Base-by-base conservation (phyloP, 2,888 invertebrate species). In the Pemphredon lugubris region DNA sequence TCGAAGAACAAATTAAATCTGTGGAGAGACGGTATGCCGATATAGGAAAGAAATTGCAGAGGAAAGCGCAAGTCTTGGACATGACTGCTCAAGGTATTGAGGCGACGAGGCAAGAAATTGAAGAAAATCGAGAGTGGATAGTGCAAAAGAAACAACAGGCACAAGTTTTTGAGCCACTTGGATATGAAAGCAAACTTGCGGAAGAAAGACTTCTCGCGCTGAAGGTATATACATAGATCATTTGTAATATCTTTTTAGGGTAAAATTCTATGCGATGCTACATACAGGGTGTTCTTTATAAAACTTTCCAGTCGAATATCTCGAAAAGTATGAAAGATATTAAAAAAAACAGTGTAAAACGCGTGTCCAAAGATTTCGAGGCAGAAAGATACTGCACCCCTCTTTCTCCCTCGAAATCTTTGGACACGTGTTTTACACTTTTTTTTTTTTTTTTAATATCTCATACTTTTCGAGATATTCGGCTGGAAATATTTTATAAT, bases 1-100 rank as follows among this genome's bases (percentile, higher is more conserved):
- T 97, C 1, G 96, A 97, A 87, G 97, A 97, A 88, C 96, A 96
- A 90, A 92, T 96, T 88, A 96, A 96, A 87, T 94, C 95, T 0
- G 92, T 96, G 0, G 97, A 97, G 86, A 92, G 97, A 74, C 93
- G 96, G 71, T 95, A 96, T 84, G 95, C 94, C 73, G 97, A 97
- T 84, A 93, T 97, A 0, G 93, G 94, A 0, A 97, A 97, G 87
- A 93, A 96, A 57, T 92, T 97, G 51, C 95, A 96, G 87, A 93
- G 97, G 55, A 97, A 97, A 88, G 90, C 94, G 0, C 96, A 96
- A 90, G 93, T 97, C 75, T 90, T 97, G 50, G 96, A 96, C 83
- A 95, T 95, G 75, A 95, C 96, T 0, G 93, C 94, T 82, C 96
- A 95, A 87, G 96, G 95, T 30, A 94, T 96, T 59, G 95, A 96